Conservation (phyloP, 2,113 vertebrate species). For the Nicator chloris region DNA sequence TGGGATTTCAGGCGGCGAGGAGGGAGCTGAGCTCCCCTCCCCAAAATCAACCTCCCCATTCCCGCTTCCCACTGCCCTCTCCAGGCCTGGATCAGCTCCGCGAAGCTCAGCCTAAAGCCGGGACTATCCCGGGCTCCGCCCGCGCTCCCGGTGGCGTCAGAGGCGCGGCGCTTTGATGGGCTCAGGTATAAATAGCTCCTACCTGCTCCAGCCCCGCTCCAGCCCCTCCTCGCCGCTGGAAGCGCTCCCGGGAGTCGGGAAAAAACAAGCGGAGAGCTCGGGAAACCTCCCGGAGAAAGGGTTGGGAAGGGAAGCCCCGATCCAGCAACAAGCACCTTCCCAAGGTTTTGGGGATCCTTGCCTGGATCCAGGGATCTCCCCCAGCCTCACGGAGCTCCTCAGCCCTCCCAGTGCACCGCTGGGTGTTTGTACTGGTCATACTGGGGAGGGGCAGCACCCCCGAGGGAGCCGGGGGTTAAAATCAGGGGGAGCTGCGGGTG, state of each 20-base stretch:
- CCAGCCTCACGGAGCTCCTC: background rate
- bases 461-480: background rate
- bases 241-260: background rate
- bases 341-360: background rate
- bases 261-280: background rate
- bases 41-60: background rate
- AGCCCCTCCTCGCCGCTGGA: background rate
- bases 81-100: background rate
- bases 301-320: too few relatives aligned
- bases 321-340: background rate
- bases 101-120: background rate
- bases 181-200: background rate
- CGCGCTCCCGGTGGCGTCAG: background rate
- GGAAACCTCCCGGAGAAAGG: background rate
- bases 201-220: background rate
- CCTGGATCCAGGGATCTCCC: rapidly evolving
- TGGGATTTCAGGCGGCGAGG: background rate
- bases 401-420: rapidly evolving
- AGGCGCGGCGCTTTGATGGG: background rate
- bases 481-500: background rate
- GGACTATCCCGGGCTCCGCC: background rate
- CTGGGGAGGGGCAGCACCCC: background rate
- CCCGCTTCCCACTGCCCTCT: background rate
- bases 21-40: background rate
- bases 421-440: background rate